Evolutionary conservation across 2,113 vertebrate species (phyloP), one percentile per base, ranked within the genome.

Genomic region (Xiphophorus hellerii): DNA sequence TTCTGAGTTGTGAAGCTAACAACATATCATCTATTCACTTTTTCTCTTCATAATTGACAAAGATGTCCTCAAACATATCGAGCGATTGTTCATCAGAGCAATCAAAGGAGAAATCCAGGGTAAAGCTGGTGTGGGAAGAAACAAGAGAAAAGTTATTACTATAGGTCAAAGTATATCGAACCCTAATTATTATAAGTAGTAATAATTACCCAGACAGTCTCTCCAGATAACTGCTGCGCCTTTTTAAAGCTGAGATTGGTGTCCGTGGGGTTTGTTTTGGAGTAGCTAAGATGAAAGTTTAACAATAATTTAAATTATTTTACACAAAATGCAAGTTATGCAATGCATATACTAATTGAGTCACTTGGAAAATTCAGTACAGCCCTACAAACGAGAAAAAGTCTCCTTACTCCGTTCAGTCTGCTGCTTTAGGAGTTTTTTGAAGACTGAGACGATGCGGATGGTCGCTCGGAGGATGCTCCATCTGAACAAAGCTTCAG

Each of bases 21-120:
- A 25, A 4, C 12, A 62, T 11, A 8, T 17, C 8, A 17, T 0
- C 0, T 13, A 94, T 96, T 96, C 95, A 97, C 97, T 96, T 98
- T 94, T 94, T 97, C 83, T 90, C 95, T 87, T 96, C 97, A 89
- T 94, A 97, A 84, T 93, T 95, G 91, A 93, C 93, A 93, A 98
- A 95, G 92, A 98, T 95, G 93, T 98, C 97, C 90, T 98, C 97
- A 85, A 98, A 97, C 77, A 93, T 90, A 87, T 96, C 96, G 71
- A 97, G 91, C 85, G 95, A 93, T 82, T 92, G 93, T 82, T 99
- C 98, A 89, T 97, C 96, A 81, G 96, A 96, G 82, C 90, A 93
- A 91, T 99, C 97, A 90, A 97, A 97, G 88, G 97, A 98, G 94
- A 98, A 98, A 90, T 98, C 97, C 91, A 97, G 95, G 86, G 95